Evolutionary conservation across 1,140 invertebrate species (phyloP).

Genomic region (Steinernema khuongi): DNA sequence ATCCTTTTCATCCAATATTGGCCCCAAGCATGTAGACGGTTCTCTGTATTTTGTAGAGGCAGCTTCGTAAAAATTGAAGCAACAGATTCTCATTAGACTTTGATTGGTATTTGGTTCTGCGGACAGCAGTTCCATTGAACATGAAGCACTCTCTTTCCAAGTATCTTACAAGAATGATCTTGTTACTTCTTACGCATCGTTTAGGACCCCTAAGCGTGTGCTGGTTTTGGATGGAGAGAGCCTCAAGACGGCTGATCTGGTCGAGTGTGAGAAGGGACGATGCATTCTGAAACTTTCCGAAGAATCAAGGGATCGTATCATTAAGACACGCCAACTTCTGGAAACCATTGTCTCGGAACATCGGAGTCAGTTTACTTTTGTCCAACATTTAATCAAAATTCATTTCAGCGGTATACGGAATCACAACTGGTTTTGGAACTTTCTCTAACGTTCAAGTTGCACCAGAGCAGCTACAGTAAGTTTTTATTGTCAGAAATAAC

Average conservation of each 20-base stretch:
- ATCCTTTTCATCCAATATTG: too few relatives aligned
- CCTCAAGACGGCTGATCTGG: constrained; percentile 44
- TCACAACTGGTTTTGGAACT: constrained; percentile 74
- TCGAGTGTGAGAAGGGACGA: constrained; percentile 47
- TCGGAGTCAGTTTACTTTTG: constrained; percentile 33
- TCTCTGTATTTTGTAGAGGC: too few relatives aligned
- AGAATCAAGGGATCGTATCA: constrained; percentile 41
- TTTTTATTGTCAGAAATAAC: constrained; percentile 34
- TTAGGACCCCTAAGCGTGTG: constrained; percentile 27
- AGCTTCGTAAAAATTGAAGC: too few relatives aligned
- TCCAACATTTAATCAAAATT: neutral
- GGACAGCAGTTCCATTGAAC: too few relatives aligned
- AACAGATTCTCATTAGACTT: too few relatives aligned
- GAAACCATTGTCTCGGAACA: constrained; percentile 54
- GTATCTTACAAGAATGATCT: too few relatives aligned
- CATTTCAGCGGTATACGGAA: constrained; percentile 68
- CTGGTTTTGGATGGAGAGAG: constrained; percentile 49
- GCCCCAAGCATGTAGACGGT: too few relatives aligned
- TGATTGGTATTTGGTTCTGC: too few relatives aligned
- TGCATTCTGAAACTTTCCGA: constrained; percentile 46
- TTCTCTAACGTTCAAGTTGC: constrained; percentile 67
- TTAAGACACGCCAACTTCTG: constrained; percentile 44
- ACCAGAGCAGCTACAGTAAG: constrained; percentile 66
- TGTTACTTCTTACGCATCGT: too few relatives aligned
- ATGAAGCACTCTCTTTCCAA: too few relatives aligned